Conservation (phyloP, 35 echinoderm and acorn worm genomes). For the Heliocidaris erythrogramma region DNA sequence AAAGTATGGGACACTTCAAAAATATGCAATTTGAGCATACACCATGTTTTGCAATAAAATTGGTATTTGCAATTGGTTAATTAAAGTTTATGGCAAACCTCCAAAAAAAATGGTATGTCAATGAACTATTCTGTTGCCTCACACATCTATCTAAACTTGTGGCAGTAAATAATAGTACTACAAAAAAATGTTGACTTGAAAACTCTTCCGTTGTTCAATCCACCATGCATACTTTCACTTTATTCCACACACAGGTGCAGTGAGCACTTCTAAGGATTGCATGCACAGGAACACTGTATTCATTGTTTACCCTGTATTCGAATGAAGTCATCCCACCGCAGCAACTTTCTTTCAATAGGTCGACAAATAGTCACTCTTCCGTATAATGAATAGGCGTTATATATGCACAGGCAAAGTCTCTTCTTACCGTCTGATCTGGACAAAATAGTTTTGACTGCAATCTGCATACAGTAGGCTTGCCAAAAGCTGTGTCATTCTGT, state of each 20-base stretch:
- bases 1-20: too few relatives aligned
- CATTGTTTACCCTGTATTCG: conserved; percentile 1
- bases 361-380: neutral
- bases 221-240: neutral
- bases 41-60: too few relatives aligned
- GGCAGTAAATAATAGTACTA: neutral
- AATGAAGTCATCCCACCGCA: neutral
- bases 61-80: too few relatives aligned
- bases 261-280: neutral
- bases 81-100: neutral
- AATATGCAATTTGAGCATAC: too few relatives aligned
- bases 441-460: too few relatives aligned
- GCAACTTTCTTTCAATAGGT: neutral
- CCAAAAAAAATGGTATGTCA: neutral
- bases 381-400: neutral
- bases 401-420: neutral
- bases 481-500: too few relatives aligned
- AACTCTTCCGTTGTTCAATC: neutral
- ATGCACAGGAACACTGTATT: neutral
- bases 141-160: neutral
- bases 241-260: neutral
- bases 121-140: too few relatives aligned
- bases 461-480: too few relatives aligned
- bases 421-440: neutral
- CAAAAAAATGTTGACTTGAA: too few relatives aligned